Evolutionary conservation across 2,113 vertebrate species (phyloP), one percentile per base, ranked within the genome.

Genomic region (Dipodomys merriami): DNA sequence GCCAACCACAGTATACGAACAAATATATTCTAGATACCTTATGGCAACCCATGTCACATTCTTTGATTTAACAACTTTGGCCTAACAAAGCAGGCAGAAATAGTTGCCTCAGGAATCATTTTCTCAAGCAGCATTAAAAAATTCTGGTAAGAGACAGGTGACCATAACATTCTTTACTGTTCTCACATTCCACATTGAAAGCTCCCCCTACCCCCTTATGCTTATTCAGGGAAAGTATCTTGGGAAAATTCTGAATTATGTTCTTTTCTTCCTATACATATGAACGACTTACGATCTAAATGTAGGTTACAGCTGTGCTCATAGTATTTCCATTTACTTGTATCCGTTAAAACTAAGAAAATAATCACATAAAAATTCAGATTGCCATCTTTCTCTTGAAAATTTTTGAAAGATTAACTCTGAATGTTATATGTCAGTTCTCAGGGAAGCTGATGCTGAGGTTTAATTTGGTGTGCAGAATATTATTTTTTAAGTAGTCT

Each of bases 101-200:
- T 76, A 33, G 22, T 23, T 92, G 80, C 62, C 35, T 91, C 25
- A n/a, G 27, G 20, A 94, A 79, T 19, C 3, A 60, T 72, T 83
- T 64, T 74, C 29, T 94, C 46, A 64, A 83, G 53, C 20, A 87
- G n/a, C 91, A 71, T 57, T 65, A 53, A 1, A 13, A 77, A 64
- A 62, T 6, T 83, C 20, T 67, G 89, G 33, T n/a, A 62, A 91
- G 27, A 73, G 69, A 92, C 65, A 10, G 23, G 69, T 88, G 39
- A 83, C 80, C 65, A 22, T 57, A 82, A 81, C 11, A 18, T 57
- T 57, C 13, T 49, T 57, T 19, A 57, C 16, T 57, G 53, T 57
- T 57, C 25, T 76, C 44, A 57, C n/a, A 90, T 80, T 95, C 78
- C 57, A 83, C 29, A 69, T n/a, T 78, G 49, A 92, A 92, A 88